Percentiles rank a stretch among this genome's conserved stretches.
These are phyloP conservation scores for Zelleria hepariella DNA, from an alignment of 2,888 invertebrate genomes.

Conservation along the genomic window DNA sequence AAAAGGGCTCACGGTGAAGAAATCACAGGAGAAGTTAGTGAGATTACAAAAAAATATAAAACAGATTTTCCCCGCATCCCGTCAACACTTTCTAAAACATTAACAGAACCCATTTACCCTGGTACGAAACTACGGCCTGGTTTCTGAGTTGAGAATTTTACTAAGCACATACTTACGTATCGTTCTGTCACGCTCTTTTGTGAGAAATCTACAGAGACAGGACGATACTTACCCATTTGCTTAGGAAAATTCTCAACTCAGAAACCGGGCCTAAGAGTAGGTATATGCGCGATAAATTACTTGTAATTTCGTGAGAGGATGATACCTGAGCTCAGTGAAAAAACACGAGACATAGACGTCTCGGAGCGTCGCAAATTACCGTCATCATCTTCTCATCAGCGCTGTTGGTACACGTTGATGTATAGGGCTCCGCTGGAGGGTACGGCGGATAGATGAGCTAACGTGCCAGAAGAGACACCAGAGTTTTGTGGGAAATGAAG, in stretches of 20 bases:
- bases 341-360: constrained; percentile 72
- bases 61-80: neutral
- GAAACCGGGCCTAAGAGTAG: neutral
- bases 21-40: too few relatives aligned
- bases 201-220: too few relatives aligned
- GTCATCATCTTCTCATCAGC: constrained; percentile 72
- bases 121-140: too few relatives aligned
- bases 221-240: too few relatives aligned
- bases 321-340: constrained; percentile 69
- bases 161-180: too few relatives aligned
- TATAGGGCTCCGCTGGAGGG: constrained; percentile 52
- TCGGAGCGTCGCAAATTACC: constrained; percentile 71
- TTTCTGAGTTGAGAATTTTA: too few relatives aligned
- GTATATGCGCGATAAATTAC: constrained; percentile 59
- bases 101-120: constrained; percentile 14
- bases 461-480: neutral
- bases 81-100: constrained; percentile 20
- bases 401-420: constrained; percentile 66
- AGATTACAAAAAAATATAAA: too few relatives aligned
- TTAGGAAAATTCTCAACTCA: too few relatives aligned
- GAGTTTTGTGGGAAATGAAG: too few relatives aligned
- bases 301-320: constrained; percentile 67
- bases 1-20: too few relatives aligned
- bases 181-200: too few relatives aligned
- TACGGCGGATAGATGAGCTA: constrained; percentile 18